Evolutionary conservation across 2,888 invertebrate species (phyloP), one percentile per base, ranked within the genome.

Genomic region (Noctua janthina): DNA sequence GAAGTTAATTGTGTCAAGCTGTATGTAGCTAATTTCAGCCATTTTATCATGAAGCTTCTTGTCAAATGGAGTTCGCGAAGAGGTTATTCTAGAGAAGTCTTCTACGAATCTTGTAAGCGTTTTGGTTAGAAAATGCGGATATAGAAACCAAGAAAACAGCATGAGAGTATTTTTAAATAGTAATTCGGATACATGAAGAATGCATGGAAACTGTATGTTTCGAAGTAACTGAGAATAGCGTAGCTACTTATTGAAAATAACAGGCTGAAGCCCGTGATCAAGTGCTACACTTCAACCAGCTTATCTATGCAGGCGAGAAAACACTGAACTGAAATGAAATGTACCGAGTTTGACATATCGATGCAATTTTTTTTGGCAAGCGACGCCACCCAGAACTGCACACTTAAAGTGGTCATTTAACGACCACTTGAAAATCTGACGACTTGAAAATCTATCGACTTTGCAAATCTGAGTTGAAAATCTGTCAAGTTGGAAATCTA

Each of bases 1-100:
- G 54, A 69, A 54, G 73, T 71, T 76, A 86, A 85, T 82, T 68
- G 73, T 64, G 43, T 39, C 66, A 56, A 43, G 43, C 5, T 56
- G 49, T 67, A 67, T 20, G 82, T 51, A 46, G 54, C 54, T 67
- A 75, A 75, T 78, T 86, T 56, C 11, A 35, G 29, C 29, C 43
- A 3, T 74, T 54, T 77, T 54, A 23, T 64, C n/a, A 13, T n/a
- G 20, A 56, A 79, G 0, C n/a, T n/a, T 3, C 15, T 67, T 20
- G 35, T 15, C 11, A 74, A 59, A 74, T 68, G 0, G 15, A 54
- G 54, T 1, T 23, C 54, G 54, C 3, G 20, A 23, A 20, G 23
- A 23, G 54, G 8, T 23, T 23, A 23, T 43, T 20, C 20, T 62
- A 13, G 8, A 7, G 20, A 76, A 76, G 23, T 43, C 13, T 46